Evolutionary conservation across 2,888 invertebrate genomes (phyloP), one percentile per base, ranked within the genome.

Genomic region (Gastracanthus pulcherrimus): DNA sequence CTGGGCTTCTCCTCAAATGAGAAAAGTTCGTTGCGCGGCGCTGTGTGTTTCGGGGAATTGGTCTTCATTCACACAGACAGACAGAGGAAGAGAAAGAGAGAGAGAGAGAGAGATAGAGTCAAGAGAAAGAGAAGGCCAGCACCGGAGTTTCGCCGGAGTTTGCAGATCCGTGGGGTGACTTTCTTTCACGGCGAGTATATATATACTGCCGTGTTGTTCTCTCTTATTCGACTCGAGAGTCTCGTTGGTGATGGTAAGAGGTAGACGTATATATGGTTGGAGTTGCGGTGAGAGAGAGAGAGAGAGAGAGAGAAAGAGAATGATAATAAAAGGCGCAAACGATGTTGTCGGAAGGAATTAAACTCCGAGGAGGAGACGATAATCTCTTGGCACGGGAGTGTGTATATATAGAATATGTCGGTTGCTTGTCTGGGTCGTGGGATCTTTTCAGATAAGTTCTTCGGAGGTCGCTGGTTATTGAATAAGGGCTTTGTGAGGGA

Each of bases 31-130:
- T 7, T n/a, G 5, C 3, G 51, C 34, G 11, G 11, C 23, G n/a
- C 23, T 41, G 3, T 41, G 16, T n/a, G 19, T 51, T 55, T 31
- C 23, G n/a, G 31, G 51, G n/a, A n/a, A 55, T 70, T 51, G 36
- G 19, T 70, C 55, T 55, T 70, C 70, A 70, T 70, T 55, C 26
- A 45, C 41, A n/a, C 51, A 55, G 11, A n/a, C n/a, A n/a, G n/a
- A n/a, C n/a, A n/a, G n/a, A n/a, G n/a, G n/a, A n/a, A n/a, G n/a
- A n/a, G n/a, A n/a, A n/a, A n/a, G n/a, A n/a, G n/a, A n/a, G n/a
- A n/a, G n/a, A n/a, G n/a, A n/a, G n/a, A n/a, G n/a, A n/a, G n/a
- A n/a, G n/a, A n/a, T n/a, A n/a, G n/a, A n/a, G n/a, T n/a, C n/a
- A n/a, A n/a, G n/a, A n/a, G n/a, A n/a, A n/a, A n/a, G n/a, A n/a